Percentiles rank a stretch among this genome's conserved stretches.
Evolutionary conservation across 2,113 vertebrate species (phyloP).

Genomic region (Amphilophus citrinellus): DNA sequence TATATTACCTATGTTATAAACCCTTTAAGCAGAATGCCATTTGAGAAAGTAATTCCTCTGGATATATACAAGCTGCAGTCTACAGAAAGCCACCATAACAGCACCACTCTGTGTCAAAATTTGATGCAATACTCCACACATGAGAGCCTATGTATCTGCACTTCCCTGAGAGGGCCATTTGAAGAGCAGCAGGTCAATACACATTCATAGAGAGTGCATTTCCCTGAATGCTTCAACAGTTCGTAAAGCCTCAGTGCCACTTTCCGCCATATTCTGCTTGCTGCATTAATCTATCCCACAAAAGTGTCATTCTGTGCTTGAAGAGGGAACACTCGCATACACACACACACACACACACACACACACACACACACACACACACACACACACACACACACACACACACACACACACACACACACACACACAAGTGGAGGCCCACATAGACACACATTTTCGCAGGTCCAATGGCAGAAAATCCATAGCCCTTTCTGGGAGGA

Average conservation of each 20-base stretch:
- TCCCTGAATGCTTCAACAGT: constrained; percentile 73
- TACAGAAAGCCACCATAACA: constrained; percentile 36
- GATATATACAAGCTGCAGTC: constrained; percentile 5
- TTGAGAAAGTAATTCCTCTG: background rate
- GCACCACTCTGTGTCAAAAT: constrained; percentile 39
- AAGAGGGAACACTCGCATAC: constrained; percentile 51
- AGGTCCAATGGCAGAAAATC: constrained; percentile 88
- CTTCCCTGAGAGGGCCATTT: constrained; percentile 69
- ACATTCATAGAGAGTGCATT: constrained; percentile 78
- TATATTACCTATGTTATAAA: background rate
- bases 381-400: too few species aligned
- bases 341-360: too few species aligned
- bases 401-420: constrained; percentile 22
- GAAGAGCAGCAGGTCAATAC: constrained; percentile 79
- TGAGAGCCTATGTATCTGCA: constrained; percentile 53
- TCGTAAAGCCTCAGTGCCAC: constrained; percentile 68
- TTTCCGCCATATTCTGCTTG: constrained; percentile 73
- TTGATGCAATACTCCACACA: constrained; percentile 59
- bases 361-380: too few species aligned
- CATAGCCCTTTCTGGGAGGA: constrained; percentile 85
- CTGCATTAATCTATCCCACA: constrained; percentile 80
- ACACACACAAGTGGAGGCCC: constrained; percentile 16
- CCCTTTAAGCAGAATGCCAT: background rate
- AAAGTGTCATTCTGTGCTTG: constrained; percentile 73
- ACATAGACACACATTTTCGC: constrained; percentile 73